phyloP scores from a whole-genome alignment of 2,113 vertebrate genomes.

The Charina bottae region DNA sequence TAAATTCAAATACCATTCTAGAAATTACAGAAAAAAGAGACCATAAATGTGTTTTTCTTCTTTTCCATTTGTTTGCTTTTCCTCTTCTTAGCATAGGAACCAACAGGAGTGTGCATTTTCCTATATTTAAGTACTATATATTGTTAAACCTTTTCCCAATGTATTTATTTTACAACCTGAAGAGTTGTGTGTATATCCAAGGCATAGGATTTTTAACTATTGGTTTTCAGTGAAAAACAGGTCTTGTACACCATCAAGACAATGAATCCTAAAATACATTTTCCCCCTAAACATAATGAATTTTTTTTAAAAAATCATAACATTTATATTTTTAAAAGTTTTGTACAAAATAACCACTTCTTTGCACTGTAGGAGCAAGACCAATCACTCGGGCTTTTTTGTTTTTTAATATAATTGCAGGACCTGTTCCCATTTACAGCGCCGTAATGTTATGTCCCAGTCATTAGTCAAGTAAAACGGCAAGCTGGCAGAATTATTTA shows the following conservation, averaged over 20 bases:
- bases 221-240: constrained; percentile 89
- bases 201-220: constrained; percentile 90
- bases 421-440: constrained; percentile 90
- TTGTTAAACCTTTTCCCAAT: constrained; percentile 99
- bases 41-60: constrained; percentile 93
- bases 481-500: constrained; percentile 78
- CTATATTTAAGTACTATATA: constrained; percentile 99
- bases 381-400: constrained; percentile 80
- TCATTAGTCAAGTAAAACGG: constrained; percentile 86
- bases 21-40: constrained; percentile 99
- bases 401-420: constrained; percentile 75
- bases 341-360: constrained; percentile 83
- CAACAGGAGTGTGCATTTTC: constrained; percentile 99
- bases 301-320: constrained; percentile 79
- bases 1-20: constrained; percentile 99
- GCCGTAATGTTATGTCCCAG: constrained; percentile 81
- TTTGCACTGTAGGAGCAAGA: constrained; percentile 88
- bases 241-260: constrained; percentile 97
- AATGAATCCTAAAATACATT: constrained; percentile 92
- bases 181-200: constrained; percentile 97
- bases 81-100: constrained; percentile 94
- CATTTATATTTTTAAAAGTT: constrained; percentile 90
- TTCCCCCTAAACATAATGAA: constrained; percentile 88
- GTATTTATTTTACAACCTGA: constrained; percentile 99
- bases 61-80: constrained; percentile 15